These are phyloP conservation scores for Sarcophaga carnaria DNA, from an alignment of 2,888 invertebrate species.

Conservation along the genomic window DNA sequence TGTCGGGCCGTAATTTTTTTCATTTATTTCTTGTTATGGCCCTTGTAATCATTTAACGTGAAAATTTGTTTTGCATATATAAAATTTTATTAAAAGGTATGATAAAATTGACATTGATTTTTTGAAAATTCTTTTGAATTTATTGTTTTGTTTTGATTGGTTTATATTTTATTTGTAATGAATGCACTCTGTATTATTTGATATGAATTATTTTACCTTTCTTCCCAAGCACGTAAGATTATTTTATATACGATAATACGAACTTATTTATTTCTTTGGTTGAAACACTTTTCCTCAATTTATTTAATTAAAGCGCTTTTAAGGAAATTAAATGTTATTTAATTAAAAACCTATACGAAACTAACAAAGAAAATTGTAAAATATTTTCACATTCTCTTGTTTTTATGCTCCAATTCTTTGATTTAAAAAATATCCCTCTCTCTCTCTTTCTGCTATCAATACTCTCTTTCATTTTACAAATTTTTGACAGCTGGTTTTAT, in stretches of 20 bases:
- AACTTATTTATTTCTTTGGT: not conserved
- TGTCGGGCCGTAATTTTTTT: not conserved
- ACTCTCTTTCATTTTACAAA: not conserved
- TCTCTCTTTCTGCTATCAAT: not conserved
- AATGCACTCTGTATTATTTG: not conserved
- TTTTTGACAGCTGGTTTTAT: constrained; percentile 26
- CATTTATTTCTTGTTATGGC: not conserved
- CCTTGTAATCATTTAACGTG: not conserved
- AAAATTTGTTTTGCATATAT: not conserved
- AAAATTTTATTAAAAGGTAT: not conserved
- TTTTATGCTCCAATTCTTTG: not conserved
- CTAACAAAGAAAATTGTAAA: constrained; percentile 52
- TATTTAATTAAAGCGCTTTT: not conserved
- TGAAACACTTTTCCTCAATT: not conserved
- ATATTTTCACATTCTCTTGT: constrained; percentile 3
- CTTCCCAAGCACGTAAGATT: not conserved
- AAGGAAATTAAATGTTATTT: constrained; percentile 34
- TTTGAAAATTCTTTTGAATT: not conserved
- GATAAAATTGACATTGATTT: constrained; percentile 21
- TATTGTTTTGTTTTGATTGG: not conserved
- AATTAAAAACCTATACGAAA: constrained; percentile 55
- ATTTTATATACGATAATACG: not conserved
- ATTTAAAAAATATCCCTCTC: not conserved
- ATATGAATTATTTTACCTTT: constrained; percentile 18
- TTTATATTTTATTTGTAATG: not conserved